Conservation (phyloP, 2,797 vertebrate species). For the Salarias fasciatus region DNA sequence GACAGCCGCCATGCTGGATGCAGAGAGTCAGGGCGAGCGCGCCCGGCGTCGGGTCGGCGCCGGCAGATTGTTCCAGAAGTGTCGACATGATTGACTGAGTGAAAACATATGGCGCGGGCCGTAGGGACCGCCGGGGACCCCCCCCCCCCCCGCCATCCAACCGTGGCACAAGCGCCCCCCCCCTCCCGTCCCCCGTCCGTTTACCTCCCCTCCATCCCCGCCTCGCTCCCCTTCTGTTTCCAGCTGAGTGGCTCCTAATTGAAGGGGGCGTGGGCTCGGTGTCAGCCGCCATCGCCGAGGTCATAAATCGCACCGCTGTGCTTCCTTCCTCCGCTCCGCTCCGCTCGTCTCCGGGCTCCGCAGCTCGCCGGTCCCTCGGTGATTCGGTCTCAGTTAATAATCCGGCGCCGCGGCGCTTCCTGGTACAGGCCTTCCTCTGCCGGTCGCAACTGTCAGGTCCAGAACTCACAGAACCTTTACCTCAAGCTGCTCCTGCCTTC, state of each 20-base stretch:
- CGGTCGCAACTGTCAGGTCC: neutral
- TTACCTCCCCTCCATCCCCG: conserved; percentile 18
- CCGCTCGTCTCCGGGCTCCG: neutral
- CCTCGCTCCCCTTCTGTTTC: conserved; percentile 44
- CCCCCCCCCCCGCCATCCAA: neutral
- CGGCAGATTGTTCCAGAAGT: conserved; percentile 67
- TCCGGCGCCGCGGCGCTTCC: neutral
- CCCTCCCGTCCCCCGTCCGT: conserved; percentile 15
- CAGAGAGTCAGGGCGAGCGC: conserved; percentile 40
- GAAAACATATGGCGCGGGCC: conserved; percentile 73
- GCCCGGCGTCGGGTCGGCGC: conserved; percentile 47
- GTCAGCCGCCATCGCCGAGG: conserved; percentile 47
- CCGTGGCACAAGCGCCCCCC: too few species aligned
- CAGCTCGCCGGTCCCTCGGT: conserved; percentile 7
- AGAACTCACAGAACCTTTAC: neutral
- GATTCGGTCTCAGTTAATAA: neutral
- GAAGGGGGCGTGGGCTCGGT: conserved; percentile 55
- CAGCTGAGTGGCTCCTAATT: conserved; percentile 73
- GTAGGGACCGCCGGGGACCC: conserved; percentile 32
- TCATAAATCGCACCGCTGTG: conserved; percentile 50
- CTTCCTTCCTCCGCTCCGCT: conserved; percentile 6
- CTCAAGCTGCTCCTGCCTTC: accelerated
- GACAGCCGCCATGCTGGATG: conserved; percentile 45
- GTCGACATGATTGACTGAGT: conserved; percentile 80
- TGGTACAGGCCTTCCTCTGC: conserved; percentile 14